A percentile compares a stretch with the other conserved stretches of the same genome.
Conservation (phyloP, 2,888 invertebrate species). For the Drosophila peninsularis region DNA sequence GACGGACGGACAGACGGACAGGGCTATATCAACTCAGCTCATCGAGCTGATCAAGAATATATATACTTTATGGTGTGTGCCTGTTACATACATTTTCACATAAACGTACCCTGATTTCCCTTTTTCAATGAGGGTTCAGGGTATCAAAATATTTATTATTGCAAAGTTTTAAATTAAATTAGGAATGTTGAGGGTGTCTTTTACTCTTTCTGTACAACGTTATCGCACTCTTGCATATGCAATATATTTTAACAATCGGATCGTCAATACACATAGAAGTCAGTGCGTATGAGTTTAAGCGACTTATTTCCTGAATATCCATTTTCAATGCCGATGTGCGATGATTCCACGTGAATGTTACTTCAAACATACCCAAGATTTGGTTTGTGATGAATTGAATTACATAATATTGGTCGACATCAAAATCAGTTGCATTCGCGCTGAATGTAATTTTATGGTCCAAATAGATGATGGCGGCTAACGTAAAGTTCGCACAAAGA, state of each 20-base stretch:
- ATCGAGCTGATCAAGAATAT: too few species aligned
- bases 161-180: too few species aligned
- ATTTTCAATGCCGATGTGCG: neutral
- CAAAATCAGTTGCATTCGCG: neutral
- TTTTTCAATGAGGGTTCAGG: too few species aligned
- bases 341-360: neutral
- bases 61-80: too few species aligned
- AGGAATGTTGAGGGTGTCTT: too few species aligned
- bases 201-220: too few species aligned
- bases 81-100: too few species aligned
- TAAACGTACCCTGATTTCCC: too few species aligned
- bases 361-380: too few species aligned
- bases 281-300: neutral
- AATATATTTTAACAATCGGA: conserved; percentile 1
- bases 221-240: neutral
- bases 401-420: neutral
- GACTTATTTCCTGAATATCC: neutral
- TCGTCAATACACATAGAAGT: neutral
- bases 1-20: too few species aligned
- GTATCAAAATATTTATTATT: too few species aligned
- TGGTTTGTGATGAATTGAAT: neutral
- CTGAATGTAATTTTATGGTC: neutral
- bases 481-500: neutral
- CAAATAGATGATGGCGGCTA: neutral
- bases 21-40: too few species aligned